Base-by-base conservation (phyloP, 2,113 vertebrate genomes). In the Syngnathoides biaculeatus region DNA sequence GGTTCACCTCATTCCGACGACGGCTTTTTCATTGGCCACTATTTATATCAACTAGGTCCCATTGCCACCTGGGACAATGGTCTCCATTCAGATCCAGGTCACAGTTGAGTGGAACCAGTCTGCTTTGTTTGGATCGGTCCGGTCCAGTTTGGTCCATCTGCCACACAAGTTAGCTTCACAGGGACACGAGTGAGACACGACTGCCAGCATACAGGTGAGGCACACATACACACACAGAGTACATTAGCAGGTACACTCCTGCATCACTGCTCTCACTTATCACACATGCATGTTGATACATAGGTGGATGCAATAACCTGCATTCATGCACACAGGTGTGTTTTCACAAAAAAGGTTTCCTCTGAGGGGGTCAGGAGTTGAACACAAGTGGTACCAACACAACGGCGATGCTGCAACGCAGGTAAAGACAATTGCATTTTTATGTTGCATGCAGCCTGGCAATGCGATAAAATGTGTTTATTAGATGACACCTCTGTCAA, bases 21-120 rank as follows among this genome's bases (percentile, higher is more conserved):
- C 74, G 69, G 66, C 74, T 77, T 88, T 84, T 89, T 91, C 88
- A 92, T 93, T 92, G 92, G 91, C 74, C 72, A 84, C 84, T 93
- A 92, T 93, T 93, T 92, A 90, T 92, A 92, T 90, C 85, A 92
- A 88, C 88, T 92, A 92, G 92, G 92, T 92, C 87, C 90, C 77
- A 73, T 64, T 71, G 88, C 88, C 91, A 91, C 92, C 90, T 88
- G 91, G 91, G 92, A 92, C 87, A 89, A 84, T 85, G 85, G 84
- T 87, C 84, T 87, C 79, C 77, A 81, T 82, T 88, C 86, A 88
- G 86, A 90, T 90, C 89, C 90, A 93, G 91, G 91, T 88, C 89
- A 89, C 69, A 85, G 70, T 35, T 68, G 45, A 71, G 72, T 79
- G 79, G 86, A 84, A 86, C 85, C 70, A 43, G 70, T 88, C 83